phyloP scores from a whole-genome alignment of 1,140 invertebrate species.

The Drosophila seguyi region DNA sequence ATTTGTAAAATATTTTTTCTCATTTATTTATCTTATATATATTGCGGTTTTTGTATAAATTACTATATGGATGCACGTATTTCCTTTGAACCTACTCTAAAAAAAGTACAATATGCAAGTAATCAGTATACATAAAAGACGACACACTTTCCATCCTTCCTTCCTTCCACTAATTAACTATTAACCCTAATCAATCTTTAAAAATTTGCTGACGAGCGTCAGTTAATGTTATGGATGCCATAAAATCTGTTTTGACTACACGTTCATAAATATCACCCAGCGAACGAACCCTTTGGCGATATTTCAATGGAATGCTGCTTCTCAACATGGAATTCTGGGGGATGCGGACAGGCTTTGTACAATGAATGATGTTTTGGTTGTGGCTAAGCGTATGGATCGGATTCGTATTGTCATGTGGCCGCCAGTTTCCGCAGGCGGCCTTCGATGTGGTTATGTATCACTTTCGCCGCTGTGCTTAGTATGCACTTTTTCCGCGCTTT shows the following conservation, averaged over 20 bases:
- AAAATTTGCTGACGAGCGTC: constrained; percentile 30
- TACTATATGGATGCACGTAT: constrained; percentile 25
- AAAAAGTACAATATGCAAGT: constrained; percentile 42
- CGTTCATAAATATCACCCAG: constrained; percentile 46
- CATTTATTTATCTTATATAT: constrained; percentile 22
- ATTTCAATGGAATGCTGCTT: constrained; percentile 53
- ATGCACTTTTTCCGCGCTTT: constrained; percentile 27
- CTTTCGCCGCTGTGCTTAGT: constrained; percentile 57
- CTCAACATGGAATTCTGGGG: constrained; percentile 35
- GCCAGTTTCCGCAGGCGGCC: constrained; percentile 48
- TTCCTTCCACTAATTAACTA: constrained; percentile 41
- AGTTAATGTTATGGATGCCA: constrained; percentile 53
- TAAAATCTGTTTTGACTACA: constrained; percentile 43
- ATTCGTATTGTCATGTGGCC: constrained; percentile 58
- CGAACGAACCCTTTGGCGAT: constrained; percentile 17
- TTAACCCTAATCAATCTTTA: constrained; percentile 52
- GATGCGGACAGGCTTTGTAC: constrained; percentile 36
- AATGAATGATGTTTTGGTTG: constrained; percentile 57
- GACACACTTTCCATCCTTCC: constrained; percentile 26
- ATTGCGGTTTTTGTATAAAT: constrained; percentile 23
- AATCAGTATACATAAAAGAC: constrained; percentile 40
- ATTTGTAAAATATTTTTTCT: constrained; percentile 12
- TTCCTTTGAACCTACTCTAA: constrained; percentile 27
- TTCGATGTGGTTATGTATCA: constrained; percentile 55
- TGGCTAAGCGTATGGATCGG: constrained; percentile 25